Evolutionary conservation across 2,113 vertebrate species (phyloP).

Genomic region (Petroica traversi): DNA sequence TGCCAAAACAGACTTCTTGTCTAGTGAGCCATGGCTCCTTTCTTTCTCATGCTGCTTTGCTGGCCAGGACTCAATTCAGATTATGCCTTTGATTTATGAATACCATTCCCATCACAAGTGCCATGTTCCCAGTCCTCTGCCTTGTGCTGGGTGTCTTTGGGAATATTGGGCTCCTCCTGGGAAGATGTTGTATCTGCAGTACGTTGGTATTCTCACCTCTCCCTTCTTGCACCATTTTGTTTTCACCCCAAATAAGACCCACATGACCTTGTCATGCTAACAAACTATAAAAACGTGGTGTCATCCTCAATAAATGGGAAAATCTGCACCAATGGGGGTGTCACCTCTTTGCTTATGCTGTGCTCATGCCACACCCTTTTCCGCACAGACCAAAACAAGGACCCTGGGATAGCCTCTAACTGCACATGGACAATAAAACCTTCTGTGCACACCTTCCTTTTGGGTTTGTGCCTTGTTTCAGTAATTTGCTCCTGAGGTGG

Average conservation of each 20-base stretch:
- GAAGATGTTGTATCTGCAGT: not conserved
- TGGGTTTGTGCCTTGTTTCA: not conserved
- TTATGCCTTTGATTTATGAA: not conserved
- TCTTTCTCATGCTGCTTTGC: not conserved
- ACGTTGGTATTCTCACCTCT: not conserved
- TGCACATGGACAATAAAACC: not conserved
- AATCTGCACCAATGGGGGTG: not conserved
- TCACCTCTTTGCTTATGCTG: not conserved
- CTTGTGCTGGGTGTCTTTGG: not conserved
- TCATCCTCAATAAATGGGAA: not conserved
- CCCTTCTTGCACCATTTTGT: not conserved
- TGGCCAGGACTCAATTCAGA: not conserved
- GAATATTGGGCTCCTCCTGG: not conserved
- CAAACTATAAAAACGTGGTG: not conserved
- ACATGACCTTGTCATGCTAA: not conserved
- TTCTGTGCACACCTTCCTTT: not conserved
- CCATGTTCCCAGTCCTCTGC: not conserved
- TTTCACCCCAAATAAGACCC: not conserved
- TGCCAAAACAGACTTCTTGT: not conserved
- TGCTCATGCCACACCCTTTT: not conserved
- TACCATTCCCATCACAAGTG: not conserved
- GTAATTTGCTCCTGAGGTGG: not conserved
- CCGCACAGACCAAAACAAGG: not conserved
- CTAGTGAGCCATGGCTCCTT: not conserved
- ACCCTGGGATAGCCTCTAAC: not conserved